phyloP scores from a whole-genome alignment of 1,140 invertebrate species.

The Choristoneura fumiferana region DNA sequence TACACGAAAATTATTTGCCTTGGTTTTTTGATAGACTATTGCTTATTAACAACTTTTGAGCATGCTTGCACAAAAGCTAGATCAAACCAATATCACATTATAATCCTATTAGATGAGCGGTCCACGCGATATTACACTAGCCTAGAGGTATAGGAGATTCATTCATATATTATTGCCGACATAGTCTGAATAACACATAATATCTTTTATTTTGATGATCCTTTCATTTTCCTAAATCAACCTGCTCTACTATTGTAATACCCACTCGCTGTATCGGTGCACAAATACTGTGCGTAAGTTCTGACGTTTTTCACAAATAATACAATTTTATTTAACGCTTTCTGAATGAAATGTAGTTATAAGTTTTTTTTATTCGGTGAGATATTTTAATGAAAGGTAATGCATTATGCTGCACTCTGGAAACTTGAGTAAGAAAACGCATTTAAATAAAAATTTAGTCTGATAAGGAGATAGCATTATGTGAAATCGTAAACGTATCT shows the following conservation, averaged over 20 bases:
- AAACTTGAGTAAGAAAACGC: slow-evolving; percentile 2
- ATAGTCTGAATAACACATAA: too few species aligned
- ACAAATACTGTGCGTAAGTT: too few species aligned
- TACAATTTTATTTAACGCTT: too few species aligned
- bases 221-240: too few species aligned
- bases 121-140: too few species aligned
- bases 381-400: too few species aligned
- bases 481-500: slow-evolving; percentile 2
- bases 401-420: background rate
- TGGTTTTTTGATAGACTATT: background rate
- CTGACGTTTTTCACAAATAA: too few species aligned
- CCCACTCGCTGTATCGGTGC: too few species aligned
- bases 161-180: slow-evolving; percentile 7
- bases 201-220: background rate
- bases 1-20: background rate
- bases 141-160: background rate
- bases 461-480: background rate
- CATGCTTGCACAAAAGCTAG: slow-evolving; percentile 13
- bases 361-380: too few species aligned
- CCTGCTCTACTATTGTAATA: too few species aligned
- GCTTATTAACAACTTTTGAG: background rate
- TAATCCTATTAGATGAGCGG: slow-evolving; percentile 7
- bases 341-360: too few species aligned
- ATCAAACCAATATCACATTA: background rate
- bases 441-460: background rate